These are phyloP conservation scores for rabbit (Oryctolagus cuniculus) DNA, from an alignment of 2,113 vertebrate species.

Conservation along the genomic window DNA sequence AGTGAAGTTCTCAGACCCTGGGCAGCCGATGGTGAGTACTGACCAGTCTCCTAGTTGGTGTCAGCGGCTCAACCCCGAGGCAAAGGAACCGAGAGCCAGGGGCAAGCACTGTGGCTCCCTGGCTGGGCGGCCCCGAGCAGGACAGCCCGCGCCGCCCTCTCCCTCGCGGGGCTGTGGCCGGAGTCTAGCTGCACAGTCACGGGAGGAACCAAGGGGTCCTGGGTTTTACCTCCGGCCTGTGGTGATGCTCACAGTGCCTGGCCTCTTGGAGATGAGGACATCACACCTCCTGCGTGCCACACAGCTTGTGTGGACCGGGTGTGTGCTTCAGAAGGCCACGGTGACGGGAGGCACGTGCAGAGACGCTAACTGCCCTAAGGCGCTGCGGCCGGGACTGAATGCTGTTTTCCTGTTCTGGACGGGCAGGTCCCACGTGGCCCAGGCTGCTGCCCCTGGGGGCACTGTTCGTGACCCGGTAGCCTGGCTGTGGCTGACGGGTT, in stretches of 20 bases:
- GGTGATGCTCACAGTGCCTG: fast-evolving
- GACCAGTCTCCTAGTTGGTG: not conserved
- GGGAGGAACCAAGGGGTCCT: too few relatives aligned
- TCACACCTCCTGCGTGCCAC: not conserved
- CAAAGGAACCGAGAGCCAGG: not conserved
- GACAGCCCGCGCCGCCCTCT: too few relatives aligned
- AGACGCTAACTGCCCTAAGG: too few relatives aligned
- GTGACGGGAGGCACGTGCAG: too few relatives aligned
- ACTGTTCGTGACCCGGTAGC: slow-evolving; percentile 80
- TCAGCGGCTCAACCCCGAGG: not conserved
- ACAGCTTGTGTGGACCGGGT: too few relatives aligned
- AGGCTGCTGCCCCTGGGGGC: not conserved
- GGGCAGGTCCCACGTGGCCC: too few relatives aligned
- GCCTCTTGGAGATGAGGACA: fast-evolving
- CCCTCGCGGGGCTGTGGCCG: not conserved
- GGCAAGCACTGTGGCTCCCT: not conserved
- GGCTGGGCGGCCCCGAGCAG: not conserved
- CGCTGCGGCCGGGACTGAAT: fast-evolving
- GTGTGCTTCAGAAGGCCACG: too few relatives aligned
- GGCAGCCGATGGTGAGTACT: slow-evolving; percentile 96
- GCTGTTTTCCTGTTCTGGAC: too few relatives aligned
- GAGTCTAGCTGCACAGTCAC: not conserved
- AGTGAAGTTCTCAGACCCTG: slow-evolving; percentile 97
- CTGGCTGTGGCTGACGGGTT: slow-evolving; percentile 73
- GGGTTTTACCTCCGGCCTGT: not conserved